Base-by-base conservation (phyloP, 2,888 invertebrate species). In the Drosophila tripunctata region DNA sequence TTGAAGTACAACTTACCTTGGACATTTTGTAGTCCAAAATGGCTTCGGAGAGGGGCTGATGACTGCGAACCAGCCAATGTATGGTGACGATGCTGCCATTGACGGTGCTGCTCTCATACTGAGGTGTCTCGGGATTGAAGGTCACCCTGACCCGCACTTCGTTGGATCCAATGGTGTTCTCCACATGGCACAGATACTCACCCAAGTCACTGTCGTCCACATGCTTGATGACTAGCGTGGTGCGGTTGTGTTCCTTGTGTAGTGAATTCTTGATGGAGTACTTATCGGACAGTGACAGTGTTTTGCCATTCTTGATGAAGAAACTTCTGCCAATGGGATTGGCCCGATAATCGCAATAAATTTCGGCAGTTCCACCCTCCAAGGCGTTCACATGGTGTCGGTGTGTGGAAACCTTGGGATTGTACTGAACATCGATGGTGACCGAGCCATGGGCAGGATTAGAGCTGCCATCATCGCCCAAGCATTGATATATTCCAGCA, bases 111-210 rank as follows among this genome's bases (percentile, higher is more conserved):
- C 69, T 71, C 78, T 91, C 89, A 40, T 89, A 88, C 52, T 90
- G 89, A 1, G 91, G 89, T 27, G 87, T 89, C 72, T 91, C 91
- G 1, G 91, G 91, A n/a, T 80, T 75, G 30, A 85, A 86, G 51
- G 85, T 87, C 10, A 91, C 70, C 36, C 88, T 81, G 2, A 90
- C 71, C 14, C 76, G 85, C 12, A 78, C 77, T 63, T 88, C 80
- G n/a, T 82, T 84, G 7, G 67, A 67, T 0, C 90, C 91, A 27
- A 91, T 78, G n/a, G 78, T 22, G 17, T 91, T 91, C 84, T 89
- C 86, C 17, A 88, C 96, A 56, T 94, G 92, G 89, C 96, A 96
- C 1, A 94, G 93, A 89, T 96, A 96, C 88, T 94, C 94, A 0
- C 96, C 96, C 65, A 96, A 93, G 91, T 97, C 96, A 0, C 92